Evolutionary conservation across 2,888 invertebrate species (phyloP).

Genomic region (Reticulitermes lucifugus): DNA sequence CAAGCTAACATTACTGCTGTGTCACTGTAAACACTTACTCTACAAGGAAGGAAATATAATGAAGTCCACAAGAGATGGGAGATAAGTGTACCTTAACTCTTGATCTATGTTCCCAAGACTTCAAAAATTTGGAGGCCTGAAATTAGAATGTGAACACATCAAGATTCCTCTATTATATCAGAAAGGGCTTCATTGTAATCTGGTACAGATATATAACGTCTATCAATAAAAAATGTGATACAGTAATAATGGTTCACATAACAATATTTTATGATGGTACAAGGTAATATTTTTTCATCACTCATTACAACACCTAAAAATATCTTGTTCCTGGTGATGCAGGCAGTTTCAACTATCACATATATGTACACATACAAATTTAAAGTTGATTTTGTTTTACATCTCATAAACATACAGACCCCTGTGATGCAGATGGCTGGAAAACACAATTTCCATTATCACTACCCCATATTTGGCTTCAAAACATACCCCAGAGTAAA

Average conservation of each 20-base stretch:
- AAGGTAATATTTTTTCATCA: not conserved
- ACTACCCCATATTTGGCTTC: not conserved
- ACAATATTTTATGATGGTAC: not conserved
- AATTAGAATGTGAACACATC: slow-evolving; percentile 20
- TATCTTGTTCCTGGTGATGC: slow-evolving; percentile 23
- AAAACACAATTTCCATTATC: not conserved
- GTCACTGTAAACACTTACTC: slow-evolving; percentile 14
- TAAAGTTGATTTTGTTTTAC: not conserved
- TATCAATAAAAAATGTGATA: not conserved
- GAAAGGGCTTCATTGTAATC: slow-evolving; percentile 13
- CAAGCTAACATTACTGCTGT: slow-evolving; percentile 24
- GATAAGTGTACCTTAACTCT: not conserved
- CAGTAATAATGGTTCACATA: slow-evolving; percentile 25
- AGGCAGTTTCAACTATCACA: slow-evolving; percentile 28
- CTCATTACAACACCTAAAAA: slow-evolving; percentile 41
- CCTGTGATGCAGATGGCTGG: not conserved
- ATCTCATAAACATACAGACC: not conserved
- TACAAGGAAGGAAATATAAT: slow-evolving; percentile 22
- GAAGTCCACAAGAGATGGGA: not conserved
- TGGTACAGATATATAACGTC: not conserved
- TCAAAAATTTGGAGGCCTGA: not conserved
- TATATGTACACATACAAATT: not conserved
- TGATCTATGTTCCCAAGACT: not conserved
- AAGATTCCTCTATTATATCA: not conserved
- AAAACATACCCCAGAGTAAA: not conserved